Base-by-base conservation (phyloP, 2,888 invertebrate species). In the Brenthis ino region DNA sequence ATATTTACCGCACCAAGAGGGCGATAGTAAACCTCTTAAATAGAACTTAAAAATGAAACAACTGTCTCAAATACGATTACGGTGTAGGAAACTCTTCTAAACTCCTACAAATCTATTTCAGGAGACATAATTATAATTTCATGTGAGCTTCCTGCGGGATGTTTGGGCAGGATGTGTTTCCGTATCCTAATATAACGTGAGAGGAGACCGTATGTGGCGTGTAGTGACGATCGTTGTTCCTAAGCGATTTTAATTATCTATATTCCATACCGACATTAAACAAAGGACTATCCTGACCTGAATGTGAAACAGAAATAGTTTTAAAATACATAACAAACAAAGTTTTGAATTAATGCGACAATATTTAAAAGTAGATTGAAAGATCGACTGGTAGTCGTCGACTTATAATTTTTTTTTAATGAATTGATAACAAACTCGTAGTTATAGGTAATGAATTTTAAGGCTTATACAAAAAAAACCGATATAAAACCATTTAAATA, bases 101-200 rank as follows among this genome's bases (percentile, higher is more conserved):
- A 33, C 48, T 50, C 61, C n/a, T 33, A n/a, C 6, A 50, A 28
- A 50, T 63, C 63, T 67, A 67, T 67, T 67, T 67, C 51, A 48
- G 67, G 37, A 61, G 12, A 24, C 37, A 37, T 67, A 64, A 68
- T 68, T 64, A 64, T 64, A 68, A 68, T 54, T 57, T 58, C 57
- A 58, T 54, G 28, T 3, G 50, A 33, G 47, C 14, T 57, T 64
- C 64, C 68, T 51, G 68, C 20, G 16, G 56, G 68, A 43, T 64
- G 68, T 64, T 58, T 64, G 51, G 56, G 37, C 68, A 64, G 68
- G 68, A 68, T 68, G 68, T 33, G 68, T 68, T 64, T 68, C 68
- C 68, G 64, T 56, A 51, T 55, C 56, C 47, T 51, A 20, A 61
- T 56, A 16, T 56, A 24, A 54, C 14, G 20, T 50, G 60, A 28